phyloP scores from a whole-genome alignment of 1,140 invertebrate species.

The Atta colombica region DNA sequence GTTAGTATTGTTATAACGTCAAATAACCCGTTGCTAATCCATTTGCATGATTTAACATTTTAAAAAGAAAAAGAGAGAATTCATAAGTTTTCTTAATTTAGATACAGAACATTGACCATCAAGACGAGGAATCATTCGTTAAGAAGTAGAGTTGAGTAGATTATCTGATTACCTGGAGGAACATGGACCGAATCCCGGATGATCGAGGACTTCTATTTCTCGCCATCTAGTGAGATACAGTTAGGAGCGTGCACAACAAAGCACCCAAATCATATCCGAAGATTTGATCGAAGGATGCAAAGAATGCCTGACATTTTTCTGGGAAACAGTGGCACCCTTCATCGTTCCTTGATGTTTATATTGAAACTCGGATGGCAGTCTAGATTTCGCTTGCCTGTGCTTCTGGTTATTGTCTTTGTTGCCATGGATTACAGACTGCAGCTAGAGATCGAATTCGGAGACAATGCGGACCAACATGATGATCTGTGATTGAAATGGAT shows the following conservation, averaged over 20 bases:
- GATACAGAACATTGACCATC: background rate
- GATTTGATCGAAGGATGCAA: slow-evolving; percentile 50
- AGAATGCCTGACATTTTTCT: slow-evolving; percentile 79
- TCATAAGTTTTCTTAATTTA: slow-evolving; percentile 22
- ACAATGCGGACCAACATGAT: slow-evolving; percentile 57
- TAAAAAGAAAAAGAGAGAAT: background rate
- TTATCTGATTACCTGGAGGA: background rate
- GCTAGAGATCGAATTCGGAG: slow-evolving; percentile 84
- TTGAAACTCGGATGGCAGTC: slow-evolving; percentile 88
- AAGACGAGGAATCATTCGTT: background rate
- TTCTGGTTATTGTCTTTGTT: slow-evolving; percentile 87
- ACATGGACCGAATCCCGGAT: background rate
- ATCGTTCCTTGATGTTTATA: slow-evolving; percentile 86
- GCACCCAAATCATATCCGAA: background rate
- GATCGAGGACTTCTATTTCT: background rate
- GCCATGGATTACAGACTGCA: slow-evolving; percentile 87
- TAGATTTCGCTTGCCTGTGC: slow-evolving; percentile 87
- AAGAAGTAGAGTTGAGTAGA: background rate
- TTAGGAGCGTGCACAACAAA: background rate
- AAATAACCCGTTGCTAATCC: background rate
- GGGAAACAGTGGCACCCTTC: slow-evolving; percentile 79
- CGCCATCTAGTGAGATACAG: background rate
- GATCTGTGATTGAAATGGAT: slow-evolving; percentile 49
- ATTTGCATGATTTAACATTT: background rate
- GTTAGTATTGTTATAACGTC: background rate